Base-by-base conservation (phyloP, 1,140 invertebrate species). In the Lucilia sericata region DNA sequence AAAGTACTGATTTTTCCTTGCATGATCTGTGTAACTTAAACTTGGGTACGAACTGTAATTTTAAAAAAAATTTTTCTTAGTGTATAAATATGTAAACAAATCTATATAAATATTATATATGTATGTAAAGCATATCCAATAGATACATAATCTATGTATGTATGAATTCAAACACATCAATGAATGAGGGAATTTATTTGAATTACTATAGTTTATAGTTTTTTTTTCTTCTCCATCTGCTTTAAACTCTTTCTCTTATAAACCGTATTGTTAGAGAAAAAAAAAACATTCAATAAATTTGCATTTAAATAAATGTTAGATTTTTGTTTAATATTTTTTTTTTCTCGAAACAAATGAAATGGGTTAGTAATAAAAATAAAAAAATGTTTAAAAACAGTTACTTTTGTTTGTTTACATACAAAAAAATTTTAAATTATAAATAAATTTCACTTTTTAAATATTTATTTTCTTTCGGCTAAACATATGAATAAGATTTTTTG, bases 401-500 rank as follows among this genome's bases (percentile, higher is more conserved):
- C 5, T 12, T 49, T 21, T 75, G 21, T 36, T 80, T 76, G 74
- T 75, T 74, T 78, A 78, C 12, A 34, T 9, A 75, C n/a, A 74
- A 30, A 30, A 2, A 30, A 30, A 30, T 74, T 75, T 34, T 36
- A 17, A 76, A 42, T 34, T 42, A 17, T n/a, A 36, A 76, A 76
- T 42, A 80, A 78, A 42, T 78, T 80, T 80, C 65, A 70, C 65
- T 42, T 78, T 76, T 76, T 76, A 76, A 76, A 36, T 80, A n/a
- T n/a, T n/a, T n/a, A n/a, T n/a, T n/a, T n/a, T n/a, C n/a, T n/a
- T n/a, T n/a, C n/a, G n/a, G n/a, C n/a, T n/a, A n/a, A n/a, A n/a
- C n/a, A 42, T 78, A 47, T 51, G 42, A 80, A 19, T 21, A 51
- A 36, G 42, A 21, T 80, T 49, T 49, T 21, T 80, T 80, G 42